Evolutionary conservation across 2,888 invertebrate species (phyloP), one percentile per base, ranked within the genome.

Genomic region (Hydrotaea diabolus): DNA sequence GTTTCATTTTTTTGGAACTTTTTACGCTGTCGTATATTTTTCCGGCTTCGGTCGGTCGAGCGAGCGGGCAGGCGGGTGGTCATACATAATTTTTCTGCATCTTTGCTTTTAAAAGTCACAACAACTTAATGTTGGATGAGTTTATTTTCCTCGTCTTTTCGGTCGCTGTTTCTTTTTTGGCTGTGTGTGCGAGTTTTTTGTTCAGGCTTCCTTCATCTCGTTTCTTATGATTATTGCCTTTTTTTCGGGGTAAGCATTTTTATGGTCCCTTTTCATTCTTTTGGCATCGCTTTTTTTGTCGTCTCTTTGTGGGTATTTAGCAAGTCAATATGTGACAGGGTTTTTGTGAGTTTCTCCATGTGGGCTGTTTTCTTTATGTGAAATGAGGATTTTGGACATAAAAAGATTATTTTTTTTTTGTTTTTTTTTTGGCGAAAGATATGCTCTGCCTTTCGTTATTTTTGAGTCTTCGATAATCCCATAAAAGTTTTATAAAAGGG

Each of bases 81-180:
- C 31, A 31, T 31, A 31, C 76, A 77, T 73, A 75, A 82, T 55
- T 76, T 81, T 79, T 66, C 69, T 85, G 76, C 85, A 82, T 77
- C 85, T 82, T 75, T 79, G 66, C 76, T 78, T 73, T 72, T 7
- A 64, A 64, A 64, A 31, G 62, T 39, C 64, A n/a, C 57, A 57
- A 57, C 11, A 23, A 49, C 49, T 49, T 13, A 13, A n/a, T 49
- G 49, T n/a, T 13, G 49, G n/a, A 49, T n/a, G 49, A 49, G 49
- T n/a, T 13, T 49, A 49, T 49, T n/a, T 49, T 49, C 49, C 13
- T n/a, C 49, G n/a, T 49, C n/a, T 13, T n/a, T n/a, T 15, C 57
- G 72, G 46, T 15, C 39, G 19, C 55, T 66, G 46, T 39, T 49
- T 23, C 11, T 1, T 43, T 23, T 64, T 59, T 31, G 64, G 7